These are phyloP conservation scores for Danio choprae DNA, from an alignment of 2,797 vertebrate species.

Conservation along the genomic window DNA sequence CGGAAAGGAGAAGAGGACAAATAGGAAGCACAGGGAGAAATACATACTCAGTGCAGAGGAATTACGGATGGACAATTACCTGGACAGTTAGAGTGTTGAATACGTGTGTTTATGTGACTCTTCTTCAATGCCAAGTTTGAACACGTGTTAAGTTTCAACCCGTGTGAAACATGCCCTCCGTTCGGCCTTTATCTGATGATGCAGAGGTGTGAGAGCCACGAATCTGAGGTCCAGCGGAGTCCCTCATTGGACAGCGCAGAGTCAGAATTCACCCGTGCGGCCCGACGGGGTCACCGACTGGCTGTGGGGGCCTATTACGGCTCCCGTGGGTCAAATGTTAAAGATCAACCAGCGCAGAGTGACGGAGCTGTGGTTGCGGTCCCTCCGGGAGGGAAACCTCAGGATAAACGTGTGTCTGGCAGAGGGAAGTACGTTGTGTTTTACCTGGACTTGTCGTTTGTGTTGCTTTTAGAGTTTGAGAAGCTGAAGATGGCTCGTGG, in stretches of 20 bases:
- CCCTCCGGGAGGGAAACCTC: constrained; percentile 67
- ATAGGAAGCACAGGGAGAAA: constrained; percentile 37
- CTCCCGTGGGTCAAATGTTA: constrained; percentile 72
- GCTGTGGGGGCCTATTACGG: constrained; percentile 87
- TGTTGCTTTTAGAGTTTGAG: constrained; percentile 86
- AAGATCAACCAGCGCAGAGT: constrained; percentile 42
- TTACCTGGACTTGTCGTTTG: constrained; percentile 89
- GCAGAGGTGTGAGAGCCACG: constrained; percentile 88
- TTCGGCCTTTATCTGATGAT: constrained; percentile 73
- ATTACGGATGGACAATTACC: not conserved
- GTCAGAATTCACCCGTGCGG: constrained; percentile 81
- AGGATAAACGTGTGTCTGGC: constrained; percentile 76
- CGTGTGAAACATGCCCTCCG: constrained; percentile 68
- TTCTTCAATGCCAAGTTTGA: not conserved
- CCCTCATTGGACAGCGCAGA: constrained; percentile 88
- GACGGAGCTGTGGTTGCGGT: constrained; percentile 64
- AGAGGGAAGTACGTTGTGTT: constrained; percentile 88
- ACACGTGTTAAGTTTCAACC: constrained; percentile 30
- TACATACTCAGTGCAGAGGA: constrained; percentile 32
- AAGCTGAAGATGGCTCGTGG: constrained; percentile 96
- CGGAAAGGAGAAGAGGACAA: constrained; percentile 12
- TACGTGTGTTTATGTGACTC: constrained; percentile 48
- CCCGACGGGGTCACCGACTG: constrained; percentile 83
- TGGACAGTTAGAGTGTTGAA: not conserved
- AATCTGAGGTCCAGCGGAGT: constrained; percentile 86